Evolutionary conservation across 1,140 invertebrate species (phyloP), one percentile per base, ranked within the genome.

Genomic region (Bombus consobrinus): DNA sequence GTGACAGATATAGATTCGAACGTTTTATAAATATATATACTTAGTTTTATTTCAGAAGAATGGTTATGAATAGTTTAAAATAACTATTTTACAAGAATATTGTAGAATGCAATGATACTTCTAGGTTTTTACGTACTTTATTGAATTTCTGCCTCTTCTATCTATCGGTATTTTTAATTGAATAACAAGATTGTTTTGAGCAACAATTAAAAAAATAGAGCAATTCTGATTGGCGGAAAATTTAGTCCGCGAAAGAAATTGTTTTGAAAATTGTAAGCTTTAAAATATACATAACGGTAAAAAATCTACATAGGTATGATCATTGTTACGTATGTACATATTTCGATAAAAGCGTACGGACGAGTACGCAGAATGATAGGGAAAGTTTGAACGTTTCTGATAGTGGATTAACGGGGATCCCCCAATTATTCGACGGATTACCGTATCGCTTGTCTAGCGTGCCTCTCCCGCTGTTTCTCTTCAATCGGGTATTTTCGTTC

Each of bases 381-480:
- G 66, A 77, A 91, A 39, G 74, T 78, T 83, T 85, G 76, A 88
- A 91, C 90, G 83, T 80, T 89, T 59, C 84, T 85, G 84, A 90
- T 87, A 90, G 80, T 90, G 85, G 90, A 88, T 92, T 91, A 92
- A 72, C 78, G 66, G 82, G 82, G 87, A 81, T 91, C 76, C 84
- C 81, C 81, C 88, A 91, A 91, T 92, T 87, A 92, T 91, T 91
- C 84, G 77, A 82, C 80, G 90, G 91, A 91, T 92, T 91, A 91
- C 62, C 80, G 80, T 91, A 91, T 89, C 88, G 86, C 79, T 78
- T 81, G 78, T 71, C 83, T 76, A 81, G 73, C 87, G 83, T 77
- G 74, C 84, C 72, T 79, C 81, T 82, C 81, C 69, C 32, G 37
- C 15, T 59, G 62, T 83, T 86, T 64, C 85, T 79, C 88, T 69